Evolutionary conservation across 2,113 vertebrate genomes (phyloP).

Genomic region (Halichoerus grypus): DNA sequence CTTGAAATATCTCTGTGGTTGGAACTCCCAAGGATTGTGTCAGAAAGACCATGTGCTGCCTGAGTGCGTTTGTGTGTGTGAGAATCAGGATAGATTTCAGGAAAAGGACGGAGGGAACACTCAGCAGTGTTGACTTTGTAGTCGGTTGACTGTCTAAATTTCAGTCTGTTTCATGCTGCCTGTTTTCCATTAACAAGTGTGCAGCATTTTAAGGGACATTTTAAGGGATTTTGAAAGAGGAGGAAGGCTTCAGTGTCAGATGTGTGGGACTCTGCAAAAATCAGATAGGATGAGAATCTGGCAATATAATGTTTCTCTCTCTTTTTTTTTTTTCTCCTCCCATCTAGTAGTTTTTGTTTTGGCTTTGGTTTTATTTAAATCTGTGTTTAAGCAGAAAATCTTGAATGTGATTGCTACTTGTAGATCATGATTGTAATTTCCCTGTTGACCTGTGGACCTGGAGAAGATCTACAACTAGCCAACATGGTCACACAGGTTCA

Average conservation of each 20-base stretch:
- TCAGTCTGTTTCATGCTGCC: not conserved
- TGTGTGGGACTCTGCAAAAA: not conserved
- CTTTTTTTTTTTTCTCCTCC: not conserved
- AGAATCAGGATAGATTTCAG: not conserved
- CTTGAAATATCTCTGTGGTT: not conserved
- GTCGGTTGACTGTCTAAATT: not conserved
- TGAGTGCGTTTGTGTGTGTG: rapidly evolving
- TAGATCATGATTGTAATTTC: not conserved
- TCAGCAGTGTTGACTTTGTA: not conserved
- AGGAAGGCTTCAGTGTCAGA: not conserved
- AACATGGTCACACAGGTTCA: not conserved
- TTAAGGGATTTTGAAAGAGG: constrained; percentile 32
- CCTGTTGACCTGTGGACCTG: not conserved
- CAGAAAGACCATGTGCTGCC: not conserved
- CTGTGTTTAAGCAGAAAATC: not conserved
- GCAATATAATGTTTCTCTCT: not conserved
- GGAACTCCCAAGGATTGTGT: not conserved
- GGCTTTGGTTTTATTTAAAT: constrained; percentile 28
- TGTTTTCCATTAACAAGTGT: not conserved
- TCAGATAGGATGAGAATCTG: not conserved
- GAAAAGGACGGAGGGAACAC: not conserved
- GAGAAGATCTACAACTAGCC: not conserved
- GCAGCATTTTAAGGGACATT: not conserved
- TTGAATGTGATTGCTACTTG: not conserved
- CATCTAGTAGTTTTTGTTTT: not conserved